A percentile compares a stretch with the other conserved stretches of the same genome.
phyloP scores from a whole-genome alignment of 2,888 invertebrate genomes.

The Spisula subtruncata region DNA sequence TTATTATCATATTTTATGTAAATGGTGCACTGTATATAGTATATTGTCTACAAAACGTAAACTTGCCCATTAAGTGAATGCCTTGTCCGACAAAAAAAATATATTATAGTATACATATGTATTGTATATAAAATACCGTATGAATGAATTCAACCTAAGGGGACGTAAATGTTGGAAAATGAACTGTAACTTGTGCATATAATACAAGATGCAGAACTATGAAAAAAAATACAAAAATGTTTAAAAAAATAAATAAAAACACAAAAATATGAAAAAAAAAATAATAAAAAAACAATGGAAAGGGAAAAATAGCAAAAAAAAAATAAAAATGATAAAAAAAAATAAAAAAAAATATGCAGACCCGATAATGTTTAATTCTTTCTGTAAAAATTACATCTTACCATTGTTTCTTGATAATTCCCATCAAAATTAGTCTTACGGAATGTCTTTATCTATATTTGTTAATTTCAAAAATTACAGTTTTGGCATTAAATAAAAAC shows the following conservation, averaged over 20 bases:
- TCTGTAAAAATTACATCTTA: slow-evolving; percentile 17
- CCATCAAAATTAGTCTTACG: too few relatives aligned
- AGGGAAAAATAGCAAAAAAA: slow-evolving; percentile 35
- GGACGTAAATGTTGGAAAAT: slow-evolving; percentile 50
- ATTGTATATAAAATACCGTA: slow-evolving; percentile 43
- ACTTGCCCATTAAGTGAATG: slow-evolving; percentile 37
- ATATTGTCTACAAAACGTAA: slow-evolving; percentile 35
- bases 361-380: slow-evolving; percentile 29
- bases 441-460: neutral
- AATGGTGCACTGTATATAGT: slow-evolving; percentile 40
- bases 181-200: slow-evolving; percentile 53
- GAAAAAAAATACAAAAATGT: slow-evolving; percentile 19
- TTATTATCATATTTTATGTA: slow-evolving; percentile 1
- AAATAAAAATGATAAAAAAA: slow-evolving; percentile 7
- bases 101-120: slow-evolving; percentile 27
- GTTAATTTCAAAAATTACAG: neutral
- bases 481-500: neutral
- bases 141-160: slow-evolving; percentile 38
- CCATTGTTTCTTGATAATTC: neutral
- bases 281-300: slow-evolving; percentile 14
- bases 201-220: slow-evolving; percentile 35
- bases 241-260: slow-evolving; percentile 30
- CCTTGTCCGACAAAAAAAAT: slow-evolving; percentile 54
- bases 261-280: neutral
- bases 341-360: slow-evolving; percentile 21